Evolutionary conservation across 2,797 vertebrate species (phyloP), one percentile per base, ranked within the genome.

Genomic region (Simalia tracyae): DNA sequence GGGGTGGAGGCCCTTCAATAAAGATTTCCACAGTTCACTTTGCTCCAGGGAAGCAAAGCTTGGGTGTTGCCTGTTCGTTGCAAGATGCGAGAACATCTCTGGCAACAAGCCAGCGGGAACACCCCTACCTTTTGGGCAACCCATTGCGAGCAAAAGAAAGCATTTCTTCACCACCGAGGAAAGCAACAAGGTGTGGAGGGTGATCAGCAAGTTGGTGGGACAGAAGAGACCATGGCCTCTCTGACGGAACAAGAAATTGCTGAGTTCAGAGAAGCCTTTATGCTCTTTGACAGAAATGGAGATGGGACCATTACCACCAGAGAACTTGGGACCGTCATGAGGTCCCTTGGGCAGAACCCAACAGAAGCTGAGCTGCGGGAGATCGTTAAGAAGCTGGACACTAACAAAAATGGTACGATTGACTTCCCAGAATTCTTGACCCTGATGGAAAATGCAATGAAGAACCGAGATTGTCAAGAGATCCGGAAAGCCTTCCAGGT

Each of bases 231-330:
- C 60, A 95, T 96, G 96, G 59, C 94, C 4, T 28, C 86, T 0
- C 17, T 93, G 22, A 93, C 91, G 0, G 94, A 96, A 90, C 93
- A 96, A 64, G 95, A 96, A 84, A 84, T 96, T 0, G 93, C 95
- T 94, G 97, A 98, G 95, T 98, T 98, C 97, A 98, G 97, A 93
- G 98, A 98, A 97, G 98, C 98, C 0, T 98, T 98, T 96, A 98
- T 98, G 59, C 98, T 98, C 93, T 98, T 98, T 14, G 98, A 98
- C 96, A 98, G 98, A 95, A 98, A 98, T 0, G 98, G 98, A 0
- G 98, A 98, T 0, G 98, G 98, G 31, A 97, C 97, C 17, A 98
- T 98, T 95, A 98, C 98, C 84, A 98, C 98, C 86, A 98, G 97
- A 92, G 98, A 98, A 95, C 97, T 98, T 0, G 98, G 98, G 54